phyloP scores from a whole-genome alignment of 2,113 vertebrate genomes.

The Gavia stellata region DNA sequence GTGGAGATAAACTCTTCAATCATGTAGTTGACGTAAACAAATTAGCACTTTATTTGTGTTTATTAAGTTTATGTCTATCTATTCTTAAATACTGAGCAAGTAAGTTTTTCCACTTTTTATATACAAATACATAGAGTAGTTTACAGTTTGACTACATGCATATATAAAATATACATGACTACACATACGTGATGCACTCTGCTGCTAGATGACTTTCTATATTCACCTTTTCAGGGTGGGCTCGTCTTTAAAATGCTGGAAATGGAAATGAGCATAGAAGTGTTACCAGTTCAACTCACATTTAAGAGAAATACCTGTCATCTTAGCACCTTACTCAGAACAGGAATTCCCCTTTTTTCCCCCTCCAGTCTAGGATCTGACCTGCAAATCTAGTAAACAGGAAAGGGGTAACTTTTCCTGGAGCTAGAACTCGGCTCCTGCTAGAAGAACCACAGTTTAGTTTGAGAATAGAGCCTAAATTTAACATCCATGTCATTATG shows the following conservation, averaged over 20 bases:
- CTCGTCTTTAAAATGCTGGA: neutral
- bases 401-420: neutral
- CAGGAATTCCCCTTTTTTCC: neutral
- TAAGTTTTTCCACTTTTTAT: neutral
- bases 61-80: neutral
- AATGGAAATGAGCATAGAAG: neutral
- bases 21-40: neutral
- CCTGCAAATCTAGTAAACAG: neutral
- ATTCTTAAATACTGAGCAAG: neutral
- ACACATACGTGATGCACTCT: rapidly evolving
- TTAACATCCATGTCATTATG: neutral
- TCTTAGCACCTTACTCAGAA: neutral
- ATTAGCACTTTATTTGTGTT: neutral
- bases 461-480: neutral
- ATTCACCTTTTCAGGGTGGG: neutral
- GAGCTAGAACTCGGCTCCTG: neutral
- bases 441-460: neutral
- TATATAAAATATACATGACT: neutral
- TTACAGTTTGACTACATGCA: neutral
- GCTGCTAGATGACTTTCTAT: neutral
- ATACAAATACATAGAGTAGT: neutral
- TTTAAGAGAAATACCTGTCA: neutral
- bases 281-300: neutral
- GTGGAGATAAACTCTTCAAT: neutral
- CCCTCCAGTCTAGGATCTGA: neutral